Percentiles rank a stretch among this genome's conserved stretches.
phyloP scores from a whole-genome alignment of 2,113 vertebrate genomes.

The Pogonocichla stellata region DNA sequence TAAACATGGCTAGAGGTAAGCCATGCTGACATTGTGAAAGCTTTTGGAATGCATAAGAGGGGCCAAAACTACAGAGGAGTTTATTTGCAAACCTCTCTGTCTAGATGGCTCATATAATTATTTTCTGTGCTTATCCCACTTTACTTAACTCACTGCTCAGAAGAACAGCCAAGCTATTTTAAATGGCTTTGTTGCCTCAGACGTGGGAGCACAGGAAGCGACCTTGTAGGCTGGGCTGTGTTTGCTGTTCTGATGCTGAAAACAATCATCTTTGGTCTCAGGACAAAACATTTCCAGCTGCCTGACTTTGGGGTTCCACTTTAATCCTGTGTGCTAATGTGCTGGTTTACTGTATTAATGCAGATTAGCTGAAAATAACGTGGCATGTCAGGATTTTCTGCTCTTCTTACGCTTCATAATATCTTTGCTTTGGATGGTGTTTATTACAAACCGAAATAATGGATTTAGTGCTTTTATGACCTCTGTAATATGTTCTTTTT shows the following conservation, averaged over 20 bases:
- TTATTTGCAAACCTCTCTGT: neutral
- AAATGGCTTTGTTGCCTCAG: neutral
- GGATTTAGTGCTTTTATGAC: constrained; percentile 45
- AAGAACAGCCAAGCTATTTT: neutral
- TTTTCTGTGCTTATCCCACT: neutral
- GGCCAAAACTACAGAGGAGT: neutral
- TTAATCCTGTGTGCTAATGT: constrained; percentile 31
- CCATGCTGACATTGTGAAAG: accelerated
- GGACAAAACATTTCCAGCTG: neutral
- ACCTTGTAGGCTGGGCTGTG: neutral
- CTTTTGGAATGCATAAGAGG: neutral
- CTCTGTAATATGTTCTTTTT: neutral
- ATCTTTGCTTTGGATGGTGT: constrained; percentile 37
- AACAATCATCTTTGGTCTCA: neutral
- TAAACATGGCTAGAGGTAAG: neutral
- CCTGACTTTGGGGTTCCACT: constrained; percentile 30
- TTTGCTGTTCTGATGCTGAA: constrained; percentile 24
- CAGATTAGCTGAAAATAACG: constrained; percentile 39
- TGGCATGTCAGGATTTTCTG: constrained; percentile 36
- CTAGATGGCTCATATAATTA: neutral
- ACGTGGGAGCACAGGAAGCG: neutral
- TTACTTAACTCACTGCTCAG: neutral
- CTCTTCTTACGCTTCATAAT: neutral
- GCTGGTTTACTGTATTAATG: neutral
- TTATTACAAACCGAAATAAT: constrained; percentile 37